phyloP scores from a whole-genome alignment of 2,888 invertebrate species.

The Drosophila kanekoi region DNA sequence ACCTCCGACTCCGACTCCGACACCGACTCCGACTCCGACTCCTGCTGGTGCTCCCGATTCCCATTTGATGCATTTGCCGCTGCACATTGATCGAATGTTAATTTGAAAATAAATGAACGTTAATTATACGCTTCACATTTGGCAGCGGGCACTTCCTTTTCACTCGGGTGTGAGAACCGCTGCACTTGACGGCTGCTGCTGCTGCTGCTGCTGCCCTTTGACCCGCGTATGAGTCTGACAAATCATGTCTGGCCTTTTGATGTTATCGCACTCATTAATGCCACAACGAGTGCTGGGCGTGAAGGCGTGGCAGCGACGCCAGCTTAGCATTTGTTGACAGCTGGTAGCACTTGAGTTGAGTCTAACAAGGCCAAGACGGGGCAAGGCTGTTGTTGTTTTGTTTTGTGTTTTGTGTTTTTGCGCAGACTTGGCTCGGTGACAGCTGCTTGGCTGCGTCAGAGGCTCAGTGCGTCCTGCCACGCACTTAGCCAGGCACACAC shows the following conservation, averaged over 20 bases:
- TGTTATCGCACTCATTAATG: slow-evolving; percentile 77
- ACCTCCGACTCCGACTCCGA: not conserved
- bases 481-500: slow-evolving; percentile 54
- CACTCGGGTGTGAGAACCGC: slow-evolving; percentile 58
- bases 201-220: slow-evolving; percentile 43
- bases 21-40: not conserved
- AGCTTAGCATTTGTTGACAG: slow-evolving; percentile 66
- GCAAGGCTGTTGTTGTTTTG: slow-evolving; percentile 15
- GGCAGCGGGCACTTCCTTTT: slow-evolving; percentile 37
- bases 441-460: slow-evolving; percentile 49
- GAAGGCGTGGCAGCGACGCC: slow-evolving; percentile 47
- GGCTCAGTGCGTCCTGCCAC: slow-evolving; percentile 52
- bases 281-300: slow-evolving; percentile 17
- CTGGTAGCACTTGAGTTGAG: slow-evolving; percentile 69
- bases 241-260: slow-evolving; percentile 81
- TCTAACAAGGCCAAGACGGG: slow-evolving; percentile 63
- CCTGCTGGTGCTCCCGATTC: slow-evolving; percentile 17
- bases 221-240: slow-evolving; percentile 53
- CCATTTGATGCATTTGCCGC: slow-evolving; percentile 3
- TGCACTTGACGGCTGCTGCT: slow-evolving; percentile 51
- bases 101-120: slow-evolving; percentile 81
- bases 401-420: slow-evolving; percentile 32
- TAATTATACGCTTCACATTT: slow-evolving; percentile 75
- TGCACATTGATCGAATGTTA: slow-evolving; percentile 73
- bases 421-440: slow-evolving; percentile 50